Percentiles rank a stretch among this genome's conserved stretches.
Conservation (phyloP, 1,140 invertebrate genomes). For the Vanessa atalanta region DNA sequence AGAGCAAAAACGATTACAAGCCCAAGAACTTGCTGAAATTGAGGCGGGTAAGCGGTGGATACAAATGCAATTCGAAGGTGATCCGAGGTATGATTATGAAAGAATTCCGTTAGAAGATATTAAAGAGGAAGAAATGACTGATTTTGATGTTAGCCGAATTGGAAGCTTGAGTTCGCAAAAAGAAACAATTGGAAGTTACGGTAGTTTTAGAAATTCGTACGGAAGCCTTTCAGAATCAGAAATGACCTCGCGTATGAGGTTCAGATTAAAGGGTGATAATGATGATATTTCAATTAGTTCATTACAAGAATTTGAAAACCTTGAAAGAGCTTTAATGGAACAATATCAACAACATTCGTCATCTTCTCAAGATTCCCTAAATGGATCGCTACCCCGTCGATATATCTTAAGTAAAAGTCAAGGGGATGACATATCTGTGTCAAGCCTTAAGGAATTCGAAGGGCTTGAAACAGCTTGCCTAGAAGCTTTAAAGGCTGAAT, state of each 20-base stretch:
- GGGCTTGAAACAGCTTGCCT: conserved; percentile 93
- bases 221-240: conserved; percentile 93
- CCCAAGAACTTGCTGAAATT: conserved; percentile 82
- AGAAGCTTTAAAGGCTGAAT: conserved; percentile 90
- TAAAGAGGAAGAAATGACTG: conserved; percentile 92
- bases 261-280: conserved; percentile 90
- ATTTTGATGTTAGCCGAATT: conserved; percentile 91
- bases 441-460: conserved; percentile 97
- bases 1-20: conserved; percentile 84
- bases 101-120: conserved; percentile 93
- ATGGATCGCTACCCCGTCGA: conserved; percentile 87
- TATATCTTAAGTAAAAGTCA: conserved; percentile 85
- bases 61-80: conserved; percentile 90
- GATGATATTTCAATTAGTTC: conserved; percentile 95
- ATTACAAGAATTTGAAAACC: conserved; percentile 95
- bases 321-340: conserved; percentile 88
- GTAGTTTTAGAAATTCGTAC: conserved; percentile 87
- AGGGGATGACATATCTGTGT: conserved; percentile 94
- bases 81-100: conserved; percentile 86
- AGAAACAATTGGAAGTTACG: conserved; percentile 88
- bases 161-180: conserved; percentile 91
- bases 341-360: conserved; percentile 84
- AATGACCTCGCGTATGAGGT: conserved; percentile 88
- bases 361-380: conserved; percentile 87
- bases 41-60: conserved; percentile 93